Percentiles rank a stretch among this genome's conserved stretches.
Conservation (phyloP, 2,888 invertebrate genomes). For the Ariolimax columbianus region DNA sequence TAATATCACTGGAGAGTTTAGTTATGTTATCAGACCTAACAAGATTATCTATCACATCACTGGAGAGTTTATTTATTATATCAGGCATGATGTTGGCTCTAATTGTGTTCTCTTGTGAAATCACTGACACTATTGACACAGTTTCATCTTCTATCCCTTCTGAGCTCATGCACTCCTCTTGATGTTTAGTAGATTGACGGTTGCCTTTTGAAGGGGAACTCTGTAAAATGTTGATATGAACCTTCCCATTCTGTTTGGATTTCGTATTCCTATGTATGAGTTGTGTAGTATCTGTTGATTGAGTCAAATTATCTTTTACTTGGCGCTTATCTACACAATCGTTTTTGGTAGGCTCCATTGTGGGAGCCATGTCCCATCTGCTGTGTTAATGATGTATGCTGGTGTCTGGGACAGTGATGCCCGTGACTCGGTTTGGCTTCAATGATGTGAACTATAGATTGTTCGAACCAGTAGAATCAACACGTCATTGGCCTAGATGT, state of each 20-base stretch:
- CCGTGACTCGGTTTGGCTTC: not conserved
- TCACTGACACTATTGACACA: not conserved
- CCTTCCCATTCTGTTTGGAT: not conserved
- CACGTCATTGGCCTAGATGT: slow-evolving; percentile 49
- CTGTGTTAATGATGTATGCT: not conserved
- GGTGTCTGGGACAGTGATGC: not conserved
- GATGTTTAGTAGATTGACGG: not conserved
- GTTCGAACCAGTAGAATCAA: slow-evolving; percentile 69
- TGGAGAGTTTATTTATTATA: no score
- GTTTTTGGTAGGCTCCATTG: not conserved
- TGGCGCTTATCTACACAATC: not conserved
- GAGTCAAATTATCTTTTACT: not conserved
- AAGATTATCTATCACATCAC: no score
- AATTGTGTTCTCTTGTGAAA: not conserved
- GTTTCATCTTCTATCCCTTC: slow-evolving; percentile 43
- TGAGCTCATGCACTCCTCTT: not conserved
- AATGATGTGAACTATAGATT: slow-evolving; percentile 69
- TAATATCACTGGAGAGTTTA: no score
- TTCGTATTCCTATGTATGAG: not conserved
- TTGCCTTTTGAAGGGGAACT: not conserved
- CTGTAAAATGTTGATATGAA: not conserved
- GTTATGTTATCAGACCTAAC: no score
- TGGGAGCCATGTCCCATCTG: not conserved
- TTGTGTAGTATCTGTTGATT: not conserved
- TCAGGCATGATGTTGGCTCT: no score